phyloP scores from a whole-genome alignment of 2,797 vertebrate genomes.

The Tangara arthus region DNA sequence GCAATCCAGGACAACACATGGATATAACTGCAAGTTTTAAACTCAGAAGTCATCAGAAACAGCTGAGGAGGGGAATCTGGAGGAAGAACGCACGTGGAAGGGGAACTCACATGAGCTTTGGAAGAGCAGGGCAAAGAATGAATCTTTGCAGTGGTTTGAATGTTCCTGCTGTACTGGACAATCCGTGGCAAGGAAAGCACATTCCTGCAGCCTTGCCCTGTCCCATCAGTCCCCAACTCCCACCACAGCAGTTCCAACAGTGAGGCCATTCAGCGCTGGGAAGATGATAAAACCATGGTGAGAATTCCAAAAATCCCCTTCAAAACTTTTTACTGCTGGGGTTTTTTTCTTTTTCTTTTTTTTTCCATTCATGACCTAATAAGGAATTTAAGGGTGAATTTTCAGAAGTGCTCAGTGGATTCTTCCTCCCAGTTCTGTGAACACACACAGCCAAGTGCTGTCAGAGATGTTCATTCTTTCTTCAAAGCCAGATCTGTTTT shows the following conservation, averaged over 20 bases:
- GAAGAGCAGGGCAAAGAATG: background rate
- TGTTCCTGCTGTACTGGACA: constrained; percentile 17
- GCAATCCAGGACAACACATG: background rate
- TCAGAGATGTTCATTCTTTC: background rate
- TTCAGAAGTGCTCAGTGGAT: background rate
- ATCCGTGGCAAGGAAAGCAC: background rate
- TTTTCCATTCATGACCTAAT: background rate
- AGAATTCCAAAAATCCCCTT: constrained; percentile 54
- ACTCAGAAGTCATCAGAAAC: background rate
- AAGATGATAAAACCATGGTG: constrained; percentile 49
- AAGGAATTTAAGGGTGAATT: background rate
- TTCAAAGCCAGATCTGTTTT: background rate
- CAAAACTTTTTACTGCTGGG: background rate
- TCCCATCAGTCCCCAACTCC: constrained; percentile 28
- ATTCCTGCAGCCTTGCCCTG: constrained; percentile 35
- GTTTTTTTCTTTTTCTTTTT: background rate
- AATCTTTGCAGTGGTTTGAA: background rate
- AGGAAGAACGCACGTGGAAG: background rate
- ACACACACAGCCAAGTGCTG: background rate
- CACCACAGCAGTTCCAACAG: constrained; percentile 46
- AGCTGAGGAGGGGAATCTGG: background rate
- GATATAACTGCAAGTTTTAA: background rate
- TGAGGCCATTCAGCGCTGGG: background rate
- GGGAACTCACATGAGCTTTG: background rate
- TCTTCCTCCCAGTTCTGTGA: background rate